Evolutionary conservation across 2,888 invertebrate species (phyloP), one percentile per base, ranked within the genome.

Genomic region (Brachypalpus laphriformis): DNA sequence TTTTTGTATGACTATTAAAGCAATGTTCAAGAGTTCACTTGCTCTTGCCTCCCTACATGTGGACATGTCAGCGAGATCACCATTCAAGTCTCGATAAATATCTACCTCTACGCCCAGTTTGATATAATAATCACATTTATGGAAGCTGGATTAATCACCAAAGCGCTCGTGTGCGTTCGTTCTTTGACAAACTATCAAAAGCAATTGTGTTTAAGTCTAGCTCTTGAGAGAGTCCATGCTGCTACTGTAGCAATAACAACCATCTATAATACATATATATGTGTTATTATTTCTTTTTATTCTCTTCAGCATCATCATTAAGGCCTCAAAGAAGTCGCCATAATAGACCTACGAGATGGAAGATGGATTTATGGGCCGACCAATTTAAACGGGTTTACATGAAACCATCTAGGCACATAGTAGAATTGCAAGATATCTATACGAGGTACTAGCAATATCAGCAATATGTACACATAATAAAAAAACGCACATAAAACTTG

Each of bases 381-480:
- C 78, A 78, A 83, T 83, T 70, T 63, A 37, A 80, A 83, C 83
- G 74, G 83, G 83, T 83, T 75, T 80, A 51, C 22, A 22, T 59
- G 77, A 72, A 77, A 61, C 57, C 37, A 45, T 63, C 57, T 70
- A 68, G 40, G 40, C 66, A 72, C 56, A 45, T 47, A 63, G 34
- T 47, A 28, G 49, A 83, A 49, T 51, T 70, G 68, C 68, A 45
- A 40, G 45, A 47, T 49, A 49, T 65, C 71, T 37, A 51, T 59
- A 42, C 51, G 59, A 57, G 42, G 31, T 59, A 61, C 45, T 51
- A 71, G 51, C 37, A 77, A 22, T 72, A 65, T 59, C 70, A 25
- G 45, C 70, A 63, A 75, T 42, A 49, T 40, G 63, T 25, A 57
- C 28, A 25, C 5, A 25, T 25, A 61, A 49, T 3, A 34, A 34